These are phyloP conservation scores for Harpalus rufipes DNA, from an alignment of 2,888 invertebrate genomes.

Conservation along the genomic window DNA sequence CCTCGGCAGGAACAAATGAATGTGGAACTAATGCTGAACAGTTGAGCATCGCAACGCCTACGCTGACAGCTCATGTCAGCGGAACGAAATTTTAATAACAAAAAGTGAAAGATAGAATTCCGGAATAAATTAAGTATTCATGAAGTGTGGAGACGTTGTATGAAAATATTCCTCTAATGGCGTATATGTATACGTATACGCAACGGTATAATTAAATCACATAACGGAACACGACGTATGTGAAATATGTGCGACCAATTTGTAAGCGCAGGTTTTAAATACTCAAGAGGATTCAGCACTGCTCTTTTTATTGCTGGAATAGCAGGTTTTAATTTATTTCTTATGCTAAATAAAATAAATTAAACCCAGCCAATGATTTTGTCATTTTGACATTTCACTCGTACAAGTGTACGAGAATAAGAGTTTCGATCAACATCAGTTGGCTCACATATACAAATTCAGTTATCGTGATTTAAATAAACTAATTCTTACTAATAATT, in stretches of 20 bases:
- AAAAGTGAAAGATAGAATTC: slow-evolving; percentile 60
- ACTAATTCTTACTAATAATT: too few species aligned
- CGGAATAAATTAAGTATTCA: slow-evolving; percentile 60
- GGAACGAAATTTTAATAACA: slow-evolving; percentile 60
- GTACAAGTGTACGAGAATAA: too few species aligned
- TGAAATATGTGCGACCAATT: slow-evolving; percentile 52
- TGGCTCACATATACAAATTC: too few species aligned
- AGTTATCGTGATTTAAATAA: too few species aligned
- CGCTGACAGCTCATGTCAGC: slow-evolving; percentile 54
- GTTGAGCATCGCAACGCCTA: slow-evolving; percentile 38
- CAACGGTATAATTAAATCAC: slow-evolving; percentile 53
- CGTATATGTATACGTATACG: background rate
- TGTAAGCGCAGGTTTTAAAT: slow-evolving; percentile 46
- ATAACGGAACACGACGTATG: slow-evolving; percentile 46
- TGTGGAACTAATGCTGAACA: slow-evolving; percentile 51
- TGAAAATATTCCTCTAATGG: background rate
- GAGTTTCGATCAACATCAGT: too few species aligned
- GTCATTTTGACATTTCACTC: too few species aligned
- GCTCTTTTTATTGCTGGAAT: background rate
- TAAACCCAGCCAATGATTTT: too few species aligned
- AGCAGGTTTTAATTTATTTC: background rate
- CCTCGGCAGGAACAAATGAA: slow-evolving; percentile 26
- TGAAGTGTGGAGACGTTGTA: slow-evolving; percentile 44
- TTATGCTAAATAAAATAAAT: background rate
- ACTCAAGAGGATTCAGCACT: background rate